Evolutionary conservation across 2,797 vertebrate genomes (phyloP).

Genomic region (Sebastes nivosus): DNA sequence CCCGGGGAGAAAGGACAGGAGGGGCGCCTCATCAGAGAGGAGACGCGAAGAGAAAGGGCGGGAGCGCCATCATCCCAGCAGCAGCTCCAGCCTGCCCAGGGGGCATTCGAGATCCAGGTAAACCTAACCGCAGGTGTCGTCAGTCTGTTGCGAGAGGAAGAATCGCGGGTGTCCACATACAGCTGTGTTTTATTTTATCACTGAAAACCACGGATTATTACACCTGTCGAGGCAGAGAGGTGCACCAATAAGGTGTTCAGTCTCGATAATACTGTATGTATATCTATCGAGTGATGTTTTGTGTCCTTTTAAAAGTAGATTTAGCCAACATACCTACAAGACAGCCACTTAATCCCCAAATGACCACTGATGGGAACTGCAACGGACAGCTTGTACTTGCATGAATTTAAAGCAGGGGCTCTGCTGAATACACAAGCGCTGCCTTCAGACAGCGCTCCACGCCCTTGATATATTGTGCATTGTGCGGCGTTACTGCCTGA

Average conservation of each 20-base stretch:
- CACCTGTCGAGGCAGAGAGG: neutral
- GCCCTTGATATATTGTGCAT: neutral
- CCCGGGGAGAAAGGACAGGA: slow-evolving; percentile 86
- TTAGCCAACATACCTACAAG: neutral
- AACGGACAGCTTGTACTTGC: neutral
- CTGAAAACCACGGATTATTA: slow-evolving; percentile 9
- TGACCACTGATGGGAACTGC: neutral
- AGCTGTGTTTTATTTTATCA: slow-evolving; percentile 4
- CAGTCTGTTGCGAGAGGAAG: neutral
- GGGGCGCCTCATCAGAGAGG: slow-evolving; percentile 84
- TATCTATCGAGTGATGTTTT: neutral
- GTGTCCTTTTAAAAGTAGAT: neutral
- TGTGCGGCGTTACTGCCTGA: neutral
- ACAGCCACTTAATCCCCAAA: neutral
- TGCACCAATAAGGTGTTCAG: neutral
- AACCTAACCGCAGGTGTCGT: slow-evolving; percentile 22
- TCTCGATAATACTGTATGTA: neutral
- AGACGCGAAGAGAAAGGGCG: slow-evolving; percentile 84
- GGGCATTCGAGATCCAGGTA: slow-evolving; percentile 91
- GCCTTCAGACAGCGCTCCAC: neutral
- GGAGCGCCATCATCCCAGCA: slow-evolving; percentile 85
- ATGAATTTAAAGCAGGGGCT: slow-evolving; percentile 17
- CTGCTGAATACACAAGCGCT: neutral
- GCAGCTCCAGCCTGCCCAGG: slow-evolving; percentile 84
- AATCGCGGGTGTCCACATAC: neutral